Evolutionary conservation across 2,797 vertebrate genomes (phyloP).

Genomic region (Hippopotamyrus pictus): DNA sequence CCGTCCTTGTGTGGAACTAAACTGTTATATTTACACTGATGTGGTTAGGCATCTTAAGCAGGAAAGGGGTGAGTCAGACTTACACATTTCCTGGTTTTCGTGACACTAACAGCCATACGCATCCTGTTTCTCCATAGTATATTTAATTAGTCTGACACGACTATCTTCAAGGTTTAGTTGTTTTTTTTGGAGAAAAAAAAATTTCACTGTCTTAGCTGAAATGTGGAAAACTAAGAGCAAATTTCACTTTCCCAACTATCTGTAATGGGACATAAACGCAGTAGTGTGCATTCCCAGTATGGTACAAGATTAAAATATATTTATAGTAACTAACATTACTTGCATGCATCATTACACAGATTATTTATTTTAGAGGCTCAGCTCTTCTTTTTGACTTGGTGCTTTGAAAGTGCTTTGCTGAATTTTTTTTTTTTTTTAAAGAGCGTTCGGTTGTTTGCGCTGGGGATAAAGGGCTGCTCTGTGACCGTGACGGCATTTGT

Average conservation of each 20-base stretch:
- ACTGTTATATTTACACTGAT: slow-evolving; percentile 34
- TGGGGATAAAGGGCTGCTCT: slow-evolving; percentile 14
- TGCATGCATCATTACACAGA: slow-evolving; percentile 27
- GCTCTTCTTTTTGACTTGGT: slow-evolving; percentile 40
- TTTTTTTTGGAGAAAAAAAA: not conserved
- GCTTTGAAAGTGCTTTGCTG: slow-evolving; percentile 34
- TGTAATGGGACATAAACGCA: not conserved
- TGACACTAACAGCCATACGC: not conserved
- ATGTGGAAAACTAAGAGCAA: not conserved
- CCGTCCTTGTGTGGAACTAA: slow-evolving; percentile 32
- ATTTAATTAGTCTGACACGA: slow-evolving; percentile 2
- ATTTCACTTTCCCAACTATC: not conserved
- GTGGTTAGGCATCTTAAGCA: slow-evolving; percentile 24
- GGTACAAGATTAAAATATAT: slow-evolving; percentile 26
- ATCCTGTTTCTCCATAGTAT: not conserved
- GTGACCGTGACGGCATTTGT: not conserved
- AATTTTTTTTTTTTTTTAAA: not conserved
- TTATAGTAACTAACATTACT: slow-evolving; percentile 39
- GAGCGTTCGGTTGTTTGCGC: not conserved
- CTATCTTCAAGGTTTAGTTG: not conserved
- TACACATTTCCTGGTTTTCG: slow-evolving; percentile 33
- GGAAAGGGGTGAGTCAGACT: slow-evolving; percentile 34
- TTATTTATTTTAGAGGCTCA: slow-evolving; percentile 26
- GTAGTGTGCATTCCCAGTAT: not conserved
- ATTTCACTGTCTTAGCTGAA: not conserved